Evolutionary conservation across 2,888 invertebrate species (phyloP).

Genomic region (Thymelicus acteon): DNA sequence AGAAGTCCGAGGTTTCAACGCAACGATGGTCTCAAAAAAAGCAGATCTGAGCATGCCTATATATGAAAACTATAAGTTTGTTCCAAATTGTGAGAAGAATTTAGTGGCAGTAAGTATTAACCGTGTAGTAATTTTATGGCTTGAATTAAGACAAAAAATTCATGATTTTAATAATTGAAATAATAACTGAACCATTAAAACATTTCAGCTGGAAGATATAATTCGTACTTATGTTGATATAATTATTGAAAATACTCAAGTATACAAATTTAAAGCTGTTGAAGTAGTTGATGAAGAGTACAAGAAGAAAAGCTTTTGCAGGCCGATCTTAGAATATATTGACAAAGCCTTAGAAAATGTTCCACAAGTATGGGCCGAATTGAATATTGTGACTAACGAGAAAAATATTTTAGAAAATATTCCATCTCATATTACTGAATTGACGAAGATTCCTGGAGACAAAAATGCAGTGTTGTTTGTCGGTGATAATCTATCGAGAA

Average conservation of each 20-base stretch:
- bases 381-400: slow-evolving; percentile 7
- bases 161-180: too few relatives aligned
- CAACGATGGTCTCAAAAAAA: neutral
- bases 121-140: too few relatives aligned
- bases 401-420: neutral
- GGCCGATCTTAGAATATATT: slow-evolving; percentile 2
- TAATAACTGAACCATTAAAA: too few relatives aligned
- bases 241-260: slow-evolving; percentile 26
- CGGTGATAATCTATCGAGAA: slow-evolving; percentile 1
- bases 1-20: slow-evolving; percentile 12
- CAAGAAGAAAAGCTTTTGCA: neutral
- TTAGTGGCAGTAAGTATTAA: slow-evolving; percentile 7
- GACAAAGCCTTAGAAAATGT: slow-evolving; percentile 11
- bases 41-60: neutral
- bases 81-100: neutral
- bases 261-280: slow-evolving; percentile 15
- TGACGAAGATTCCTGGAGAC: neutral
- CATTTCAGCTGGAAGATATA: slow-evolving; percentile 25
- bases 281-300: slow-evolving; percentile 22
- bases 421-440: slow-evolving; percentile 7
- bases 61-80: slow-evolving; percentile 24
- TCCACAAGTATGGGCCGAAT: slow-evolving; percentile 9
- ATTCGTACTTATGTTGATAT: slow-evolving; percentile 8
- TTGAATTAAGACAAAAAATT: too few relatives aligned
- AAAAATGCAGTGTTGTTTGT: slow-evolving; percentile 9